phyloP scores from a whole-genome alignment of 2,888 invertebrate species.

The Chloroclystis v-ata region DNA sequence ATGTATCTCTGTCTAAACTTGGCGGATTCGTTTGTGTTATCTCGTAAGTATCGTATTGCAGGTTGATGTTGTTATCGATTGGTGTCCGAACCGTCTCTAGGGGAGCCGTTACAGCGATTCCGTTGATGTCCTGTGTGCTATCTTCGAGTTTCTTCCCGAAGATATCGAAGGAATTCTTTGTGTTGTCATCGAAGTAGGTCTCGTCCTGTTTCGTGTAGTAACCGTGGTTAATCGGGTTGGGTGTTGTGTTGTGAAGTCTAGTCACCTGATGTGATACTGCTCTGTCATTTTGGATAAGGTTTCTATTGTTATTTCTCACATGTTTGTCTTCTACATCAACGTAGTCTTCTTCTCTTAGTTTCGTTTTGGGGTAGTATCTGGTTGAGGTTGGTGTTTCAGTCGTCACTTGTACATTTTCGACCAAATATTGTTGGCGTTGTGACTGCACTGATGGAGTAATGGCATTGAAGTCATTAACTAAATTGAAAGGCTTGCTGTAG shows the following conservation, averaged over 20 bases:
- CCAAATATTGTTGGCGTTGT: slow-evolving; percentile 64
- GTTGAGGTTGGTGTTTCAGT: slow-evolving; percentile 74
- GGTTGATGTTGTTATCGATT: slow-evolving; percentile 73
- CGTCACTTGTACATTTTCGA: slow-evolving; percentile 67
- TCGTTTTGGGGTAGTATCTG: slow-evolving; percentile 71
- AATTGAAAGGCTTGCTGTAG: slow-evolving; percentile 72
- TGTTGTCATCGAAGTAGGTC: slow-evolving; percentile 83
- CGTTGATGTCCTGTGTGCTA: slow-evolving; percentile 66
- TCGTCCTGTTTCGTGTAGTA: slow-evolving; percentile 84
- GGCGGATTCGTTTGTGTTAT: slow-evolving; percentile 58
- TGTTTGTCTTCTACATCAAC: slow-evolving; percentile 55
- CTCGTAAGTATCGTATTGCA: slow-evolving; percentile 72
- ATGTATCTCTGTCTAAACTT: slow-evolving; percentile 81
- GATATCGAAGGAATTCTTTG: slow-evolving; percentile 85
- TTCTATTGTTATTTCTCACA: slow-evolving; percentile 49
- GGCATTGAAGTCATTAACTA: slow-evolving; percentile 65
- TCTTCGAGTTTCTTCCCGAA: slow-evolving; percentile 83
- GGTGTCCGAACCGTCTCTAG: slow-evolving; percentile 67
- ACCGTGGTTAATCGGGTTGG: slow-evolving; percentile 77
- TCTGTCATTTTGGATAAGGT: slow-evolving; percentile 61
- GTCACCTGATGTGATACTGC: slow-evolving; percentile 48
- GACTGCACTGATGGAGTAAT: slow-evolving; percentile 62
- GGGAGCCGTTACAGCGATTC: slow-evolving; percentile 68
- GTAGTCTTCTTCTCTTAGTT: slow-evolving; percentile 70
- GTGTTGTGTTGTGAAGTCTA: slow-evolving; percentile 67